Conservation (phyloP, 1,140 invertebrate genomes). For the Drosophila mojavensis region DNA sequence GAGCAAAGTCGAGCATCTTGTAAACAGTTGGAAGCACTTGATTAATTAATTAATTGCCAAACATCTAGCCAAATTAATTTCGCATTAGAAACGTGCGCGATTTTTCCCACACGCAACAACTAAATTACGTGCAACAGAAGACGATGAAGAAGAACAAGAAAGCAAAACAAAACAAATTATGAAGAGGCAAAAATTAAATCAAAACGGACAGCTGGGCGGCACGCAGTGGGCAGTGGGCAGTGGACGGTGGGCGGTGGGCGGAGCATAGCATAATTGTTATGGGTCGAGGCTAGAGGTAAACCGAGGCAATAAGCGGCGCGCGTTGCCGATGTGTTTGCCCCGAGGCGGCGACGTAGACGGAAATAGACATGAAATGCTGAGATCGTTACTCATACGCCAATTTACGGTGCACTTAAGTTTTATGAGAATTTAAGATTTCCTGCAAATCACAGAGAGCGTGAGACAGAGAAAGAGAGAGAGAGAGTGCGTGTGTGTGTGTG, state of each 20-base stretch:
- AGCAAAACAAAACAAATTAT: conserved; percentile 39
- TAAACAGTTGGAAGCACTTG: conserved; percentile 72
- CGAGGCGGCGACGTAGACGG: conserved; percentile 58
- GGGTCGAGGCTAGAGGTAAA: conserved; percentile 40
- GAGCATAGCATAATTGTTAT: conserved; percentile 9
- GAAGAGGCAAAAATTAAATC: conserved; percentile 58
- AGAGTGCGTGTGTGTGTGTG: too few relatives aligned
- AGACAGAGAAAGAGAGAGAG: conserved; percentile 38
- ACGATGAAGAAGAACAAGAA: too few relatives aligned
- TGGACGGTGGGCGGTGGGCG: neutral
- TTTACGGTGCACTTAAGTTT: conserved; percentile 80
- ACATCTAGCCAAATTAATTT: conserved; percentile 75
- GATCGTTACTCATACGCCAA: conserved; percentile 78
- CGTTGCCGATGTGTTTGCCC: conserved; percentile 15
- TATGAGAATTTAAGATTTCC: conserved; percentile 82
- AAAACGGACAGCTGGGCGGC: conserved; percentile 27
- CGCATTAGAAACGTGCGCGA: conserved; percentile 56
- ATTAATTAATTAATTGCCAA: conserved; percentile 78
- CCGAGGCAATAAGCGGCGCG: conserved; percentile 10
- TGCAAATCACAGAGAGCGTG: conserved; percentile 55
- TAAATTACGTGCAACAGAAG: conserved; percentile 24
- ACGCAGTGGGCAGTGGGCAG: neutral
- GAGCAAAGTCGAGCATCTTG: conserved; percentile 49
- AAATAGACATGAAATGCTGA: conserved; percentile 65
- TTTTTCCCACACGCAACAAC: conserved; percentile 43